Base-by-base conservation (phyloP, 2,888 invertebrate genomes). In the Xylota segnis region DNA sequence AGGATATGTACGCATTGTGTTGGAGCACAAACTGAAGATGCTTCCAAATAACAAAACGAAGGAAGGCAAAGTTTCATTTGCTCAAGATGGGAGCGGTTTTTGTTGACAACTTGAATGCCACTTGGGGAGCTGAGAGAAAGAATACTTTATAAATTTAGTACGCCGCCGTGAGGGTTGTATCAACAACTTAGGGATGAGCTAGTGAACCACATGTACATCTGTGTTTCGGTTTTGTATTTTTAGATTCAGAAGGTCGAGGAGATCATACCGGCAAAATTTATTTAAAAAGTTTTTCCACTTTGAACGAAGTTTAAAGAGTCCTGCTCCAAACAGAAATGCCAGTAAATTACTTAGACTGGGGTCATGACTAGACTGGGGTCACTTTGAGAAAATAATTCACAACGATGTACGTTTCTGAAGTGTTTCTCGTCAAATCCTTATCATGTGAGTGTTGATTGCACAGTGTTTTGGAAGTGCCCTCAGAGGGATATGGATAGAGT, bases 131-230 rank as follows among this genome's bases (percentile, higher is more conserved):
- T 18, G 5, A 4, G 23, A 9, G 10, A 4, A 4, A 50, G 0
- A 50, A 52, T 52, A 27, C 66, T 66, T 66, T 27, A 52, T 66
- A 14, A 52, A 40, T 52, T 66, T 34, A 52, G 37, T 66, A 52
- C 40, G 1, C 16, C 40, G 1, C 16, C 5, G 4, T 27, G 52
- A 37, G 66, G 9, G 66, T 27, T 52, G 23, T 52, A 52, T 66
- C 29, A 34, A 47, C 45, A 65, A 29, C 10, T 47, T 27, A 7
- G 9, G 5, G 14, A 63, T 56, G 32, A 47, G 47, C 4, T 50
- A 50, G 14, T 43, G 14, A 14, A 14, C 9, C 32, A 16, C 14
- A 56, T 43, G 6, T n/a, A 5, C 34, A 23, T 23, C 23, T 23
- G 23, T 23, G 23, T 34, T 9, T 34, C 34, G 9, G 9, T 9